Percentiles rank a stretch among this genome's conserved stretches.
Evolutionary conservation across 2,797 vertebrate species (phyloP).

Genomic region (Micropoecilia bifurca): DNA sequence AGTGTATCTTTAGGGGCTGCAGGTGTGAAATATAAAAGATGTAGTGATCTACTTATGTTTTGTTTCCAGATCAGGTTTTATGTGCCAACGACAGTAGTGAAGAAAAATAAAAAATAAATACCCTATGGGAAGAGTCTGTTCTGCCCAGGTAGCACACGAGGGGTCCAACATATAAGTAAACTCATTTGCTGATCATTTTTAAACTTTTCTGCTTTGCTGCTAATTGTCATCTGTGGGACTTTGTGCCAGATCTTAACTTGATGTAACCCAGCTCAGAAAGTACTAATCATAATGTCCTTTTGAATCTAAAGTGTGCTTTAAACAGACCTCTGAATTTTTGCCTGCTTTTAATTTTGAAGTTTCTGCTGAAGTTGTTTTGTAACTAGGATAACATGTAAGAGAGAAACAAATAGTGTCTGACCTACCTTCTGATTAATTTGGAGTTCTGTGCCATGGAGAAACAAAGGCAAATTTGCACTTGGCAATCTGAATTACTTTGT

Average conservation of each 20-base stretch:
- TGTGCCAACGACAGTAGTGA: neutral
- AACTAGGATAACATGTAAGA: neutral
- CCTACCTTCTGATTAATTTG: neutral
- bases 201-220: neutral
- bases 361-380: neutral
- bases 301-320: neutral
- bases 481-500: neutral
- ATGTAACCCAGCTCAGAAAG: neutral
- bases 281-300: neutral
- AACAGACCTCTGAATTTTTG: neutral
- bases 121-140: neutral
- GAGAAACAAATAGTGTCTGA: neutral
- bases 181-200: neutral
- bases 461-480: neutral
- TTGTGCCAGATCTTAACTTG: neutral
- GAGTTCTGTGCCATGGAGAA: neutral
- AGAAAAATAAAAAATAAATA: neutral
- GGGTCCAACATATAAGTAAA: neutral
- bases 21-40: conserved; percentile 77
- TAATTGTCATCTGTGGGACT: neutral
- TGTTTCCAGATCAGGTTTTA: neutral
- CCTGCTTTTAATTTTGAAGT: neutral
- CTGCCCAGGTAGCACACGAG: neutral
- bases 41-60: neutral
- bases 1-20: conserved; percentile 18